Evolutionary conservation across 37 sponge, comb jelly and placozoan species (phyloP), one percentile per base, ranked within the genome.

Genomic region (Axinella damicornis): DNA sequence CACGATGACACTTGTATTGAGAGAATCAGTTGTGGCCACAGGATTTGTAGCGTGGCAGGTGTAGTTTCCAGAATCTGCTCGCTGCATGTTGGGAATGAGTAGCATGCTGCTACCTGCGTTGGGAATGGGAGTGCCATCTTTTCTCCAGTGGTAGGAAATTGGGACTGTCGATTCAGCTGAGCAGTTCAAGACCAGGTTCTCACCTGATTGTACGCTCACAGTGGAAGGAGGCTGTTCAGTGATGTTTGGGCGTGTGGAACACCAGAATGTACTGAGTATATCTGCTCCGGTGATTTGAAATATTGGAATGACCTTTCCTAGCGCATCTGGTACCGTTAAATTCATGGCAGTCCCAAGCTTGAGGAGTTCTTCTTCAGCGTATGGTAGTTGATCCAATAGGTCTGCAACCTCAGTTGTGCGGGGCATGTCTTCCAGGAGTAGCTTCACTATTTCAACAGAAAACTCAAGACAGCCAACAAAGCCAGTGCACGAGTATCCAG

Each of bases 391-490:
- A n/a, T 16, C 1, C 30, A 37, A 14, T 30, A 79, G 62, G 12
- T 32, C 27, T 65, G 31, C 57, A 31, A 25, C n/a, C 0, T 52
- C 55, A 27, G 55, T 28, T 4, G 22, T 28, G 2, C 21, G 17
- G 1, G 15, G 0, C n/a, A 69, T 17, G 4, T 41, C 34, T 38
- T 62, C 19, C 37, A 69, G 31, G 14, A 81, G 70, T 34, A 53
- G 11, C 13, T 65, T 63, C 28, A 65, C 35, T 33, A 79, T 36
- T 35, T 54, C 69, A 53, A 28, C 32, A 54, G 69, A 14, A 31
- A 53, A 39, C 16, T 27, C 56, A 14, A 84, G 57, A 37, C 85
- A 84, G 76, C 76, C 85, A 27, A 52, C 69, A 12, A 84, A 54
- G 30, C 85, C 77, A 76, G 34, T 30, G 34, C 85, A 84, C 1